Conservation (phyloP, 2,113 vertebrate species). For the Coracopsis vasa region DNA sequence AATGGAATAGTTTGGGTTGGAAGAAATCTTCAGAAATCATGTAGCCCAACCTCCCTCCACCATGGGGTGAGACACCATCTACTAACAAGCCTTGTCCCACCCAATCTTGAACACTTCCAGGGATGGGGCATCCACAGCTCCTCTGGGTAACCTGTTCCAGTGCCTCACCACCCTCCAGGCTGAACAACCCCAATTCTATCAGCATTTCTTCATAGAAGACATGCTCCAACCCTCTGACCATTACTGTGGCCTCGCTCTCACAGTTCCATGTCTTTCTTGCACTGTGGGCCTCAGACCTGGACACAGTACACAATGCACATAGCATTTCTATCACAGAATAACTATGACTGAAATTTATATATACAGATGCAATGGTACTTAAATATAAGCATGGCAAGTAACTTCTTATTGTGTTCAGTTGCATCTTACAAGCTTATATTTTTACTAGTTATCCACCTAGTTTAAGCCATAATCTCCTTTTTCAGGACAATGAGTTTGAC, state of each 20-base stretch:
- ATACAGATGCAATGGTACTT: neutral
- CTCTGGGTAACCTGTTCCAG: neutral
- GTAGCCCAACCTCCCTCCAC: neutral
- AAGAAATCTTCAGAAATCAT: neutral
- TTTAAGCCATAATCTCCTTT: neutral
- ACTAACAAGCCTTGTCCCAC: neutral
- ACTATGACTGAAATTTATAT: neutral
- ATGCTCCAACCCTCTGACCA: neutral
- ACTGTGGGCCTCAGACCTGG: neutral
- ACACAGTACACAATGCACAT: neutral
- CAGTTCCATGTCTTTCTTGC: neutral
- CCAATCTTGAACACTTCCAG: neutral
- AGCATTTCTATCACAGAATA: neutral
- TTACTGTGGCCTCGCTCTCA: neutral
- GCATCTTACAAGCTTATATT: neutral
- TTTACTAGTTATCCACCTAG: neutral
- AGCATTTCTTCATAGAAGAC: neutral
- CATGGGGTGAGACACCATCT: fast-evolving
- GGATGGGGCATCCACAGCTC: neutral
- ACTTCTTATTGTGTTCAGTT: neutral
- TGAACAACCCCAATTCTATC: neutral
- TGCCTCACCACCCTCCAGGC: neutral
- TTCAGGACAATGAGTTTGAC: fast-evolving
- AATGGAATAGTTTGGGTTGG: neutral
- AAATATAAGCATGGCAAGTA: neutral